Conservation (phyloP, 2,113 vertebrate species). For the Nibea albiflora region DNA sequence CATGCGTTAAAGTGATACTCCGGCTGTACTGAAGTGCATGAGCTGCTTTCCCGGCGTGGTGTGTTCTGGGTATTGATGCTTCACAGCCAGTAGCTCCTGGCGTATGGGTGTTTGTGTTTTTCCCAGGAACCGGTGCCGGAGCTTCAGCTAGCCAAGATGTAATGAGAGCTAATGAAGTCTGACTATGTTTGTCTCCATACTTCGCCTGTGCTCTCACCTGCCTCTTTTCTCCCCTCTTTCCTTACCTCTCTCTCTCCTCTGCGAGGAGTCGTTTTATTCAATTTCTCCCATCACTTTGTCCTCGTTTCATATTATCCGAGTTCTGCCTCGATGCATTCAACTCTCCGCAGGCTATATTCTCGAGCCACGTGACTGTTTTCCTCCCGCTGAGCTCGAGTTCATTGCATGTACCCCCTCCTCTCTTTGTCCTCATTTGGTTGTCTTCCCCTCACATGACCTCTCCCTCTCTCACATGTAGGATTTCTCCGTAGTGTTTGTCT, state of each 20-base stretch:
- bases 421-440: conserved; percentile 60
- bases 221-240: background rate
- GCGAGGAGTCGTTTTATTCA: no score
- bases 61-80: conserved; percentile 28
- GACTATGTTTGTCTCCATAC: conserved; percentile 43
- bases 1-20: conserved; percentile 2
- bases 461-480: conserved; percentile 3
- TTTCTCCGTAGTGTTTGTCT: conserved; percentile 8
- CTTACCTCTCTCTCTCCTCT: background rate
- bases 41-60: background rate
- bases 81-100: background rate
- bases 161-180: conserved; percentile 44
- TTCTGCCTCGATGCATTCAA: conserved; percentile 35
- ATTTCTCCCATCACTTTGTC: conserved; percentile 32
- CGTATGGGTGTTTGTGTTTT: background rate
- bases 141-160: conserved; percentile 21
- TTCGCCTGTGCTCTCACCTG: conserved; percentile 16
- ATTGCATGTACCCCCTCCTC: conserved; percentile 35
- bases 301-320: conserved; percentile 39
- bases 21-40: background rate
- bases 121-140: conserved; percentile 16
- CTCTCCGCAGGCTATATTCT: conserved; percentile 47
- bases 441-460: conserved; percentile 52
- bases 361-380: conserved; percentile 51
- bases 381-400: conserved; percentile 42